Percentiles rank a stretch among this genome's conserved stretches.
phyloP scores from a whole-genome alignment of 2,888 invertebrate species.

The Diogma glabrata region DNA sequence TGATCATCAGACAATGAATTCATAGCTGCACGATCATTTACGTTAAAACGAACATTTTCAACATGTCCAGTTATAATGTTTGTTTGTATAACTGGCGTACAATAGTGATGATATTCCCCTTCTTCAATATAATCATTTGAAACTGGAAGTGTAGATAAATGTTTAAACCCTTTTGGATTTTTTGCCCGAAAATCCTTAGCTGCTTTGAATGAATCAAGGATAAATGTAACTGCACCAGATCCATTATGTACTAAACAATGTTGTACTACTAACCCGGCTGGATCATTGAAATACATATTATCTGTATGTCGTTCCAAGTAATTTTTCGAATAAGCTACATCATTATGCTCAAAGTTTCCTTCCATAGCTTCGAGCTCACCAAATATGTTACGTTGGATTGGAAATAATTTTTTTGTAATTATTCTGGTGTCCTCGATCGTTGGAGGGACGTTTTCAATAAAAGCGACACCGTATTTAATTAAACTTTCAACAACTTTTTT shows the following conservation, averaged over 20 bases:
- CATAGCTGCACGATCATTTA: constrained; percentile 59
- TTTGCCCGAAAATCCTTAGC: constrained; percentile 43
- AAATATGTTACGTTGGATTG: constrained; percentile 55
- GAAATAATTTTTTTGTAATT: constrained; percentile 43
- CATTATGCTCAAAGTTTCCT: constrained; percentile 46
- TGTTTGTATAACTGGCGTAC: constrained; percentile 46
- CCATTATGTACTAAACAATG: constrained; percentile 43
- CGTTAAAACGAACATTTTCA: constrained; percentile 53
- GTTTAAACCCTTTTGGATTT: constrained; percentile 44
- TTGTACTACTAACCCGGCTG: constrained; percentile 54
- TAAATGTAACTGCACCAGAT: constrained; percentile 57
- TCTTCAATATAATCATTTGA: constrained; percentile 54
- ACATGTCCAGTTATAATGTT: constrained; percentile 44
- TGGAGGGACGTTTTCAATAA: constrained; percentile 31
- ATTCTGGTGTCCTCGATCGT: constrained; percentile 36
- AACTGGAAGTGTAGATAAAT: constrained; percentile 43
- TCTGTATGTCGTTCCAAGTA: constrained; percentile 63
- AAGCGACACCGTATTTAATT: constrained; percentile 31
- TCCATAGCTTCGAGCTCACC: constrained; percentile 62
- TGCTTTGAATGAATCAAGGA: constrained; percentile 63
- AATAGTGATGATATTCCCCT: constrained; percentile 43
- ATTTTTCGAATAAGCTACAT: constrained; percentile 60
- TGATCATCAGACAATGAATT: constrained; percentile 40
- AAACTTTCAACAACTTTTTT: constrained; percentile 37
- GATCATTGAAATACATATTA: constrained; percentile 63